A percentile compares a stretch with the other conserved stretches of the same genome.
phyloP scores from a whole-genome alignment of 1,140 invertebrate species.

The Lepidurus arcticus region DNA sequence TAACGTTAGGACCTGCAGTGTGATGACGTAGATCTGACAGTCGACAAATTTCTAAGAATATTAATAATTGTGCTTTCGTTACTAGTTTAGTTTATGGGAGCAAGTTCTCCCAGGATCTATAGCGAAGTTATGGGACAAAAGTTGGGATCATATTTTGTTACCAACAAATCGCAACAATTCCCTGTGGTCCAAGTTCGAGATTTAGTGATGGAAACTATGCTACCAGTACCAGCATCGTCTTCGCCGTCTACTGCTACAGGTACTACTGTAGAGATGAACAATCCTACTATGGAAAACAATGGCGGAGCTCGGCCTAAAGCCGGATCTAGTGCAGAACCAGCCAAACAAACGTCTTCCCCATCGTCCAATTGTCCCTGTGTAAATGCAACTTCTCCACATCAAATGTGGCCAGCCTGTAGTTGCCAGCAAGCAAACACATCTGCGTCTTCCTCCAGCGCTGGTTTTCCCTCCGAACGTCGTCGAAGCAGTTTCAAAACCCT shows the following conservation, averaged over 20 bases:
- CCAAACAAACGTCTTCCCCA: background rate
- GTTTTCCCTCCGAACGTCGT: background rate
- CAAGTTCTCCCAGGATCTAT: too few species aligned
- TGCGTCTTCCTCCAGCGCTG: background rate
- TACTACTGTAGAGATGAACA: background rate
- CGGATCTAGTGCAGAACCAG: background rate
- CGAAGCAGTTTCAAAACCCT: background rate
- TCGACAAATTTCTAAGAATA: too few species aligned
- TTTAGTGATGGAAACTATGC: background rate
- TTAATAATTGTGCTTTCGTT: too few species aligned
- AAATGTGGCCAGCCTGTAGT: background rate
- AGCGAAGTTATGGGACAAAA: constrained; percentile 1
- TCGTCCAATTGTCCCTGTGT: background rate
- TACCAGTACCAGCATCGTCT: background rate
- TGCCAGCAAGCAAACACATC: background rate
- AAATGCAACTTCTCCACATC: background rate
- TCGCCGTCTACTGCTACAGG: background rate
- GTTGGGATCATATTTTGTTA: background rate
- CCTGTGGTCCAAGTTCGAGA: background rate
- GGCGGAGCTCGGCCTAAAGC: background rate
- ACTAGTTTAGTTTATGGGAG: too few species aligned
- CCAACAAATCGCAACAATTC: background rate
- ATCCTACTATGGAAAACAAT: background rate
- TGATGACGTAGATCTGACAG: too few species aligned
- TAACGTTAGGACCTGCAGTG: too few species aligned